phyloP scores from a whole-genome alignment of 2,113 vertebrate genomes.

The Passerina amoena region DNA sequence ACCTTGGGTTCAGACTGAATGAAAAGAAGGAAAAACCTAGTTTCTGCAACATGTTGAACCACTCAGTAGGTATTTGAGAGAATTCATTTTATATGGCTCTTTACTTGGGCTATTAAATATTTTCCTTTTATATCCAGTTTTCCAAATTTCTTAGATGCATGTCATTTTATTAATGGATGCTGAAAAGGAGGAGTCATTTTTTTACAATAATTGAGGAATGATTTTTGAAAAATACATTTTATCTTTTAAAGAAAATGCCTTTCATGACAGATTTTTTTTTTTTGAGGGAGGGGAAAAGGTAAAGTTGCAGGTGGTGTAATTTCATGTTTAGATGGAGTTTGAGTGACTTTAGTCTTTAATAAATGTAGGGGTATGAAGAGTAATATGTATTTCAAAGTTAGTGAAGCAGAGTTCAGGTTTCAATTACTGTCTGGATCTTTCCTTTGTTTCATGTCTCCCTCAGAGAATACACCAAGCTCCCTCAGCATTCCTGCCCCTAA shows the following conservation, averaged over 20 bases:
- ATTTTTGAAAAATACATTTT: not conserved
- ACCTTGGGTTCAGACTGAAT: not conserved
- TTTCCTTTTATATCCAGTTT: not conserved
- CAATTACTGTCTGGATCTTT: not conserved
- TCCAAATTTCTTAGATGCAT: not conserved
- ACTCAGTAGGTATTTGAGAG: not conserved
- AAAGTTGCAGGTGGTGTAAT: not conserved
- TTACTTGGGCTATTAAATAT: not conserved
- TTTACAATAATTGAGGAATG: not conserved
- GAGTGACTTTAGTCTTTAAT: not conserved
- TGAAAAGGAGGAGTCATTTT: not conserved
- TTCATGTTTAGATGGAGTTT: not conserved
- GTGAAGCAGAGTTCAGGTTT: not conserved
- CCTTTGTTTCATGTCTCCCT: not conserved
- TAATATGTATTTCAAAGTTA: not conserved
- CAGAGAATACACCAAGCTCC: not conserved
- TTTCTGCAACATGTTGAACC: not conserved
- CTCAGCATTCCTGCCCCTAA: fast-evolving
- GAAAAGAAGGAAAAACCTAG: not conserved
- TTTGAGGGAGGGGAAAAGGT: not conserved
- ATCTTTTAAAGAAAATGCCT: not conserved
- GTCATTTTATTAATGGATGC: not conserved
- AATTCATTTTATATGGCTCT: not conserved
- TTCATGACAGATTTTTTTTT: not conserved
- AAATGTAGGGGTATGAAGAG: not conserved